Conservation (phyloP, 2,888 invertebrate species). For the Chrysodeixis includens region DNA sequence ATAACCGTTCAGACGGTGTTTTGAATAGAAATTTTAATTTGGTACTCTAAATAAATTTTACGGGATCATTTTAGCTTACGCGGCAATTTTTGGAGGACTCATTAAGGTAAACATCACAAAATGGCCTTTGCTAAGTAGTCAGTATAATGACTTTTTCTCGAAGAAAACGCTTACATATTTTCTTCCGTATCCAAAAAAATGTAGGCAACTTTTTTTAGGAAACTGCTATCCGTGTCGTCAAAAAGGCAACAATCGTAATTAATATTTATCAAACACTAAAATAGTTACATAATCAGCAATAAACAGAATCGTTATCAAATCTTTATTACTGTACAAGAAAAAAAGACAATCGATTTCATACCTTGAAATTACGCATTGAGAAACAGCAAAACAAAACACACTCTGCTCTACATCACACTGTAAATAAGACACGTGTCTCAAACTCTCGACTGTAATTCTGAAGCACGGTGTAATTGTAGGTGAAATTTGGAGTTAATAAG, state of each 20-base stretch:
- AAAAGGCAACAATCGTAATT: slow-evolving; percentile 54
- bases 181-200: slow-evolving; percentile 25
- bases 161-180: slow-evolving; percentile 11
- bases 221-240: slow-evolving; percentile 49
- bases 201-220: slow-evolving; percentile 34
- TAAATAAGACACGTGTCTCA: slow-evolving; percentile 18
- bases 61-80: slow-evolving; percentile 50
- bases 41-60: slow-evolving; percentile 58
- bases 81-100: slow-evolving; percentile 44
- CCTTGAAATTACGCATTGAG: neutral
- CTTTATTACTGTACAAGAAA: slow-evolving; percentile 39
- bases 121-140: slow-evolving; percentile 53
- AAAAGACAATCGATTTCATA: slow-evolving; percentile 1
- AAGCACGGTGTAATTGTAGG: slow-evolving; percentile 41
- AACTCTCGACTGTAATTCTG: slow-evolving; percentile 34
- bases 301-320: slow-evolving; percentile 61
- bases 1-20: slow-evolving; percentile 64
- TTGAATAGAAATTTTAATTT: slow-evolving; percentile 68
- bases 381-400: neutral
- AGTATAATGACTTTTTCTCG: slow-evolving; percentile 47
- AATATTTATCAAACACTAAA: slow-evolving; percentile 51
- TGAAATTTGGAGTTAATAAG: slow-evolving; percentile 55
- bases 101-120: slow-evolving; percentile 54
- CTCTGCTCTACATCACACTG: neutral
- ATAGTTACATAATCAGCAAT: too few species aligned